phyloP scores from a whole-genome alignment of 2,797 vertebrate genomes.

The Phalloptychus januarius region DNA sequence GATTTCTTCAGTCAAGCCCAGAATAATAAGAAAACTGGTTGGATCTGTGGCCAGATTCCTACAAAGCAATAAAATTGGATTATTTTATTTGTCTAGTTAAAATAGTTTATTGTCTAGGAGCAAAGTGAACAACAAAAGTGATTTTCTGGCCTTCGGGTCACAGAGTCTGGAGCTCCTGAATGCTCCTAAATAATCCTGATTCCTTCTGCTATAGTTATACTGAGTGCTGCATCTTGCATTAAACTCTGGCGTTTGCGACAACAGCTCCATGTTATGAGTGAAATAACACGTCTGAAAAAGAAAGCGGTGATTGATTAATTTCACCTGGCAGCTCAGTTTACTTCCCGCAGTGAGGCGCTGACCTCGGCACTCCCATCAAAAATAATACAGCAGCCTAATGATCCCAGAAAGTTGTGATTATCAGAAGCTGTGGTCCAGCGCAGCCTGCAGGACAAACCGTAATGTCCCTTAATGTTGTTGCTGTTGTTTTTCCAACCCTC shows the following conservation, averaged over 20 bases:
- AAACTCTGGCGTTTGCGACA: not conserved
- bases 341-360: conserved; percentile 1
- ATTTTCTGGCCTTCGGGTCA: not conserved
- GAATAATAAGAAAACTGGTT: too few relatives aligned
- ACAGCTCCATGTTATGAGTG: too few relatives aligned
- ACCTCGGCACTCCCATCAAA: conserved; percentile 2
- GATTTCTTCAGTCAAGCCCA: too few relatives aligned
- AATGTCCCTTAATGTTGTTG: conserved; percentile 10
- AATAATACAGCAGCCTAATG: conserved; percentile 17
- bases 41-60: too few relatives aligned
- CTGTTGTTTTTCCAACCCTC: not conserved
- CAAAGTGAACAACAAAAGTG: too few relatives aligned
- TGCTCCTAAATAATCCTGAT: not conserved
- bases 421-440: conserved; percentile 14
- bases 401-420: conserved; percentile 21
- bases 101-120: too few relatives aligned
- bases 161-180: not conserved
- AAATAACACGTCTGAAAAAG: not conserved
- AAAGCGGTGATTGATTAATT: not conserved
- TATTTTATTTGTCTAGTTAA: too few relatives aligned
- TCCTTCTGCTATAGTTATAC: not conserved
- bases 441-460: conserved; percentile 9
- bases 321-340: conserved; percentile 8
- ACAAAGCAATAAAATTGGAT: too few relatives aligned
- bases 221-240: not conserved